These are phyloP conservation scores for Minunthozetes semirufus DNA, from an alignment of 2,888 invertebrate genomes.

Conservation along the genomic window DNA sequence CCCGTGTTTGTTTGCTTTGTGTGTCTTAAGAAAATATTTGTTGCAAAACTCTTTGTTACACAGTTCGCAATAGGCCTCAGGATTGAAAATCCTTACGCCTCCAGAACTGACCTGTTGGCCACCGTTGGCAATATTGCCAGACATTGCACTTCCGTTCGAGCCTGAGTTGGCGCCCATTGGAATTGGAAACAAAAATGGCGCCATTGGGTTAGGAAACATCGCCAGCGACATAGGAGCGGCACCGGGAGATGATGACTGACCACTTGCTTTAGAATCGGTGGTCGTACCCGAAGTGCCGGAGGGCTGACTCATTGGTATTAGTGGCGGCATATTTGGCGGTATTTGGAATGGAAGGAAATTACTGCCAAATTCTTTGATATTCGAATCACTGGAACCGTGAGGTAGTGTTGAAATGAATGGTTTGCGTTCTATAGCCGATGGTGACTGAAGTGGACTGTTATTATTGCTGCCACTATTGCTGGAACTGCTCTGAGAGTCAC, in stretches of 20 bases:
- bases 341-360: conserved; percentile 40
- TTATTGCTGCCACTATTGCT: conserved; percentile 26
- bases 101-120: conserved; percentile 32
- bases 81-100: conserved; percentile 72
- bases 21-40: conserved; percentile 95
- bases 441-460: conserved; percentile 31
- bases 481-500: conserved; percentile 8
- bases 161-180: neutral
- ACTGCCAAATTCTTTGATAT: conserved; percentile 39
- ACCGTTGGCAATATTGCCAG: conserved; percentile 28
- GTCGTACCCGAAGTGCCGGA: neutral
- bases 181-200: conserved; percentile 42
- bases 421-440: neutral
- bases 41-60: conserved; percentile 99
- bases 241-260: conserved; percentile 14
- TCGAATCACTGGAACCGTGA: conserved; percentile 37
- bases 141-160: conserved; percentile 31
- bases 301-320: conserved; percentile 40
- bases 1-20: conserved; percentile 95
- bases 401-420: conserved; percentile 38
- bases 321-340: conserved; percentile 40
- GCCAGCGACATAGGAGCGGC: conserved; percentile 32
- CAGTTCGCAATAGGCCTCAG: conserved; percentile 91
- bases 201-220: conserved; percentile 43
- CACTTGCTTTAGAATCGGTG: conserved; percentile 15